A percentile compares a stretch with the other conserved stretches of the same genome.
These are phyloP conservation scores for Loris lydekkerianus DNA, from an alignment of 2,797 vertebrate genomes.

Conservation along the genomic window DNA sequence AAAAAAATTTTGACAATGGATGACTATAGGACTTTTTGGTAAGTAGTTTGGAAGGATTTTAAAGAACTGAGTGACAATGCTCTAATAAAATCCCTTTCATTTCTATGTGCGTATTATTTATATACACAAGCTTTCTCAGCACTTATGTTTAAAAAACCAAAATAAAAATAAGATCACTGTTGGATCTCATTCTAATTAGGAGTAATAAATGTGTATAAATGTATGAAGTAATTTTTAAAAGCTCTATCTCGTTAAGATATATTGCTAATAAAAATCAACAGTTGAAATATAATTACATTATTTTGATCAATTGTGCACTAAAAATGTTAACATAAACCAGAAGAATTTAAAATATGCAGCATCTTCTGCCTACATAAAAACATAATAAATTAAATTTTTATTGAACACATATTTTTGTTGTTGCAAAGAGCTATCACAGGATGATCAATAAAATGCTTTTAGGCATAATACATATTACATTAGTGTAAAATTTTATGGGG, in stretches of 20 bases:
- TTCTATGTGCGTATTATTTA: not conserved
- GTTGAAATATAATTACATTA: constrained; percentile 10
- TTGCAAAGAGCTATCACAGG: not conserved
- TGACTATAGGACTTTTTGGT: not conserved
- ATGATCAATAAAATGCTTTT: constrained; percentile 28
- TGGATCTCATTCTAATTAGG: not conserved
- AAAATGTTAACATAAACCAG: not conserved
- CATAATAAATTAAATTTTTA: not conserved
- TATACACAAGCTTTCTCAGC: not conserved
- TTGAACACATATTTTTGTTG: not conserved
- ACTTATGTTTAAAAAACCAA: not conserved
- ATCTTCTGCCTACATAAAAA: constrained; percentile 12
- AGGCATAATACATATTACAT: not conserved
- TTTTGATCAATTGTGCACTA: not conserved
- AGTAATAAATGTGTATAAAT: not conserved
- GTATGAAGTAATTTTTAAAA: constrained; percentile 15
- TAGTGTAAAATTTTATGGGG: constrained; percentile 17
- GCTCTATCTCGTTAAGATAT: not conserved
- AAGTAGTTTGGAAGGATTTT: constrained; percentile 43
- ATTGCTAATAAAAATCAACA: constrained; percentile 46
- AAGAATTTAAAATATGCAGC: not conserved
- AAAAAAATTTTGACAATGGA: constrained; percentile 23
- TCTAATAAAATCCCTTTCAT: constrained; percentile 36
- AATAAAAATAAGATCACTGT: not conserved
- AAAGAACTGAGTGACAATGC: not conserved